These are phyloP conservation scores for Troides helena DNA, from an alignment of 2,888 invertebrate genomes.

Conservation along the genomic window DNA sequence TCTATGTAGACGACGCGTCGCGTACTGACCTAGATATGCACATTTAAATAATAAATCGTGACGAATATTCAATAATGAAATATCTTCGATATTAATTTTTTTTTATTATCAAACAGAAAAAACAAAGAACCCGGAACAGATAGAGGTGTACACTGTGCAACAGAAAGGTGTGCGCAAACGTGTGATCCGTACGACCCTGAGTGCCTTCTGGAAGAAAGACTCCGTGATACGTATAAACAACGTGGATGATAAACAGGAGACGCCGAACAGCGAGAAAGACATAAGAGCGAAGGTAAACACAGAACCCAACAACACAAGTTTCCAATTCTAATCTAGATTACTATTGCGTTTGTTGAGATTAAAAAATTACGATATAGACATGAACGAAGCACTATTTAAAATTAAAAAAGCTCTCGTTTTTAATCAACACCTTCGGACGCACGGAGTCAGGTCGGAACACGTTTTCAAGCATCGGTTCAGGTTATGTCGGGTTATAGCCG, in stretches of 20 bases:
- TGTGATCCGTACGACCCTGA: constrained; percentile 81
- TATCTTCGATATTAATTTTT: too few species aligned
- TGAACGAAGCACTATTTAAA: neutral
- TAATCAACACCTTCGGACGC: too few species aligned
- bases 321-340: constrained; percentile 55
- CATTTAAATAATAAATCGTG: too few species aligned
- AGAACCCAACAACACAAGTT: constrained; percentile 47
- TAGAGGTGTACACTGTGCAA: constrained; percentile 84
- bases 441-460: constrained; percentile 2
- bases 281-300: constrained; percentile 83
- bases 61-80: too few species aligned
- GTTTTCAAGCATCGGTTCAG: constrained; percentile 4
- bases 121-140: constrained; percentile 86
- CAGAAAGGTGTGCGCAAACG: constrained; percentile 81
- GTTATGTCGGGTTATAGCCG: constrained; percentile 2
- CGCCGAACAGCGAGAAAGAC: constrained; percentile 83
- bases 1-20: too few species aligned
- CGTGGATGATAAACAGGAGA: constrained; percentile 85
- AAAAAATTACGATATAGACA: neutral
- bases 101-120: constrained; percentile 75
- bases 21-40: too few species aligned
- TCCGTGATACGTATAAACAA: constrained; percentile 86
- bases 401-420: neutral
- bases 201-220: constrained; percentile 85
- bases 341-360: too few species aligned